A percentile compares a stretch with the other conserved stretches of the same genome.
Evolutionary conservation across 2,888 invertebrate genomes (phyloP).

Genomic region (Idaea dimidiata): DNA sequence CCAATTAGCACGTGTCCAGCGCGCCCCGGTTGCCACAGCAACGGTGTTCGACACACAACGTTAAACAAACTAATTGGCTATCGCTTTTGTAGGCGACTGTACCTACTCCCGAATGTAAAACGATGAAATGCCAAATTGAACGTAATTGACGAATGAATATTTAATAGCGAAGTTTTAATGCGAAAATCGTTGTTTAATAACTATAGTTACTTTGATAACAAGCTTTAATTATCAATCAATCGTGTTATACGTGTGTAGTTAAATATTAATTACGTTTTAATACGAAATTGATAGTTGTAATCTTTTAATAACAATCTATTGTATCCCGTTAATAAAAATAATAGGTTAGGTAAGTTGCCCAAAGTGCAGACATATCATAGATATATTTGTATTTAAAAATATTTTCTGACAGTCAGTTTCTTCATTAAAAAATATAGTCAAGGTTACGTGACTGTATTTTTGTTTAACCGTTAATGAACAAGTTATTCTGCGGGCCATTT

Average conservation of each 20-base stretch:
- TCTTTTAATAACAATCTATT: too few relatives aligned
- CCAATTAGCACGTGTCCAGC: slow-evolving; percentile 64
- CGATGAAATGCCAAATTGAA: slow-evolving; percentile 34
- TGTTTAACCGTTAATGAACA: too few relatives aligned
- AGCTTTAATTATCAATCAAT: not conserved
- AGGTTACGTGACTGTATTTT: too few relatives aligned
- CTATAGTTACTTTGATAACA: slow-evolving; percentile 30
- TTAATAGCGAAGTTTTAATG: slow-evolving; percentile 31
- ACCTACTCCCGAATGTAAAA: slow-evolving; percentile 41
- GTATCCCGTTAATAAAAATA: too few relatives aligned
- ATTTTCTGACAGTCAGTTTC: too few relatives aligned
- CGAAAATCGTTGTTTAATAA: slow-evolving; percentile 26
- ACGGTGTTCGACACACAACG: slow-evolving; percentile 51
- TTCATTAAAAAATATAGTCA: too few relatives aligned
- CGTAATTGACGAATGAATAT: slow-evolving; percentile 43
- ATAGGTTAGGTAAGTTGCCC: too few relatives aligned
- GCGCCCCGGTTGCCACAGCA: slow-evolving; percentile 54
- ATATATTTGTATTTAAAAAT: too few relatives aligned
- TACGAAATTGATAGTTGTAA: slow-evolving; percentile 16
- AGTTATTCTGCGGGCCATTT: not conserved
- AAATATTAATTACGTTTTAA: slow-evolving; percentile 34
- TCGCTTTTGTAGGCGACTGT: slow-evolving; percentile 50
- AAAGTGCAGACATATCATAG: too few relatives aligned
- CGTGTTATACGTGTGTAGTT: not conserved
- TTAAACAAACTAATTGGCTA: slow-evolving; percentile 71